A percentile compares a stretch with the other conserved stretches of the same genome.
Conservation (phyloP, 2,888 invertebrate genomes). For the Drosophila neotestacea region DNA sequence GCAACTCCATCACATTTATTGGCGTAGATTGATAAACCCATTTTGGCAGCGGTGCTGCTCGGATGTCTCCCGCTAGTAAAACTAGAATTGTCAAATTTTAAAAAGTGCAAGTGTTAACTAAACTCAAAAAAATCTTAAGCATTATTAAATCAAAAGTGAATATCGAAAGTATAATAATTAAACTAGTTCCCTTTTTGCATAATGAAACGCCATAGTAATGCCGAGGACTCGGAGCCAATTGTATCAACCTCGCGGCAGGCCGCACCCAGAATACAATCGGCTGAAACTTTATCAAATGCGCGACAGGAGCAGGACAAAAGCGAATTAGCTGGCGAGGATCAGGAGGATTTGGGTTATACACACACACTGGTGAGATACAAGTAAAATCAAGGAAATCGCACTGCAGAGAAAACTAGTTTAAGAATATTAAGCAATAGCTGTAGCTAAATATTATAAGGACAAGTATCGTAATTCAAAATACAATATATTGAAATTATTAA, state of each 20-base stretch:
- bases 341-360: conserved; percentile 52
- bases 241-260: conserved; percentile 21
- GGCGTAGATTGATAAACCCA: conserved; percentile 36
- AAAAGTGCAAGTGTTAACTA: conserved; percentile 18
- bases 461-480: too few relatives aligned
- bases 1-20: conserved; percentile 24
- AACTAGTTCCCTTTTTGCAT: background rate
- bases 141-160: background rate
- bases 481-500: too few relatives aligned
- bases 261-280: conserved; percentile 24
- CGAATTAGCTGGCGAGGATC: conserved; percentile 44
- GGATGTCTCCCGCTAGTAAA: conserved; percentile 36
- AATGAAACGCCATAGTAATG: conserved; percentile 25
- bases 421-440: background rate
- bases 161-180: background rate
- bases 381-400: background rate
- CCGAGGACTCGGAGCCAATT: conserved; percentile 35
- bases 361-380: conserved; percentile 46
- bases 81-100: background rate
- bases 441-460: too few relatives aligned
- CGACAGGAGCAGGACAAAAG: conserved; percentile 41
- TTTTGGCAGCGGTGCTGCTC: conserved; percentile 37
- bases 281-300: conserved; percentile 32
- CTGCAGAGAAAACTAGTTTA: background rate
- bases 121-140: background rate